These are phyloP conservation scores for Setipinna tenuifilis DNA, from an alignment of 2,797 vertebrate species.

Conservation along the genomic window DNA sequence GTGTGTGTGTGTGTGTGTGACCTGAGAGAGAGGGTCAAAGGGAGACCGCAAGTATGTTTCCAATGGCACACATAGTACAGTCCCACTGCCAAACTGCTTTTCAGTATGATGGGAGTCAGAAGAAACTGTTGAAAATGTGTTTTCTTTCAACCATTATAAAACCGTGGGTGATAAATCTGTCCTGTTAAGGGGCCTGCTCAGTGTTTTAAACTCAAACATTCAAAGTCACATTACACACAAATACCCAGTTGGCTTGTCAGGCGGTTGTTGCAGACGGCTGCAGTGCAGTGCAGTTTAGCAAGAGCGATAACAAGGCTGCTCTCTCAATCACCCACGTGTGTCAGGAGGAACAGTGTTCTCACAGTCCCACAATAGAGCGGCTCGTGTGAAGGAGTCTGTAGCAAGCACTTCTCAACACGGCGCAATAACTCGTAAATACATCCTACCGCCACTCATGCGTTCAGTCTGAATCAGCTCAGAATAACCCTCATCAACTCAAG, in stretches of 20 bases:
- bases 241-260: background rate
- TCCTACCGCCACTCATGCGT: background rate
- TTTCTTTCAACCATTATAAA: background rate
- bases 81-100: constrained; percentile 10
- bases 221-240: constrained; percentile 21
- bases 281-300: background rate
- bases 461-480: constrained; percentile 1
- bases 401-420: background rate
- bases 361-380: background rate
- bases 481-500: constrained; percentile 19
- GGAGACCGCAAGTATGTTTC: constrained; percentile 32
- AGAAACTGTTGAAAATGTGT: constrained; percentile 21
- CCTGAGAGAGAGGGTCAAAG: constrained; percentile 28
- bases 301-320: background rate
- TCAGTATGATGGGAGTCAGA: constrained; percentile 4
- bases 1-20: constrained; percentile 29
- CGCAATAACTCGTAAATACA: background rate
- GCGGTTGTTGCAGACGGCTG: too few relatives aligned
- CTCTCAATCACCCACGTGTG: background rate
- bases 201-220: background rate
- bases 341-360: background rate
- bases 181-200: background rate
- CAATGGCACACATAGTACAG: constrained; percentile 24
- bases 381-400: background rate
- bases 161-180: background rate